Percentiles rank a stretch among this genome's conserved stretches.
These are phyloP conservation scores for Carassius carassius DNA, from an alignment of 2,113 vertebrate species.

Conservation along the genomic window DNA sequence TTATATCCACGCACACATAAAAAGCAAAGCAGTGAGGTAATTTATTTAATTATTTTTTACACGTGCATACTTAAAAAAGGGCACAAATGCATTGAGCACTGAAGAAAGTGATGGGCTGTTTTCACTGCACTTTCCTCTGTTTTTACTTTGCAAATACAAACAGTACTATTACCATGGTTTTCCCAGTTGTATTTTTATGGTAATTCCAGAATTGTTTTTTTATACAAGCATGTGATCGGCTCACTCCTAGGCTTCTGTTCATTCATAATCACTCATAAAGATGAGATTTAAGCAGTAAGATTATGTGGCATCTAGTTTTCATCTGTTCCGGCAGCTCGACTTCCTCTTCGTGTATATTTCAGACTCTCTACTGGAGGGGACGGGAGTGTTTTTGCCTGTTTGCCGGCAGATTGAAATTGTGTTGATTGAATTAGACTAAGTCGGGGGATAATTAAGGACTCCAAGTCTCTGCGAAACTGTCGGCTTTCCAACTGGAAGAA, in stretches of 20 bases:
- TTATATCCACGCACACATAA: no score
- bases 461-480: conserved; percentile 78
- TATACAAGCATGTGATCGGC: not conserved
- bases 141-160: not conserved
- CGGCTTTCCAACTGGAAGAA: conserved; percentile 76
- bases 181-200: not conserved
- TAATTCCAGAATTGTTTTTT: not conserved
- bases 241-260: not conserved
- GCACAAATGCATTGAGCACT: not conserved
- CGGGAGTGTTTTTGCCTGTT: conserved; percentile 73
- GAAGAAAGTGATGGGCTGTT: not conserved
- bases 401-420: conserved; percentile 76
- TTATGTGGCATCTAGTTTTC: conserved; percentile 70
- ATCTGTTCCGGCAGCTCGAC: conserved; percentile 74
- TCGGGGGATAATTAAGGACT: conserved; percentile 80
- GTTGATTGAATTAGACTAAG: conserved; percentile 83
- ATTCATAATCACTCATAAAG: conserved; percentile 1
- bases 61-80: no score
- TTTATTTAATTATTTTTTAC: no score
- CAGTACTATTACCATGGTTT: not conserved
- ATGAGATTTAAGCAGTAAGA: conserved; percentile 55
- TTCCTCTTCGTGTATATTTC: conserved; percentile 72
- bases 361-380: conserved; percentile 73
- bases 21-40: not conserved
- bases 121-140: not conserved